Evolutionary conservation across 2,113 vertebrate genomes (phyloP).

Genomic region (Muntiacus muntjak): DNA sequence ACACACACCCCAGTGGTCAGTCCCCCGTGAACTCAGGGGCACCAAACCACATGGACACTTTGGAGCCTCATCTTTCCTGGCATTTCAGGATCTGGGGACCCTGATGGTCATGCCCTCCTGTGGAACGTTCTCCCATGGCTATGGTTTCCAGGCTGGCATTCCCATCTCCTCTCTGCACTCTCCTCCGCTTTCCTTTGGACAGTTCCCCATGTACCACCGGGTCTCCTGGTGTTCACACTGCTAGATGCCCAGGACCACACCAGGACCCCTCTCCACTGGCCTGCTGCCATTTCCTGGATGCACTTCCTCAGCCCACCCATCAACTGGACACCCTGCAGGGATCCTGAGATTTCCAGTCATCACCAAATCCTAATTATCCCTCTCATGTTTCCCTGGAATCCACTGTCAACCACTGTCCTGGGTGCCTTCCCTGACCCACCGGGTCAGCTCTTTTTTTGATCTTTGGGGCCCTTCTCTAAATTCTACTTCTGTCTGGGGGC

Average conservation of each 20-base stretch:
- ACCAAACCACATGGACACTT: background rate
- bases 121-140: background rate
- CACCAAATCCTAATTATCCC: background rate
- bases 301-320: background rate
- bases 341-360: background rate
- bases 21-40: background rate
- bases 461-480: background rate
- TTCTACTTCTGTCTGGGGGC: background rate
- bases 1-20: background rate
- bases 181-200: no score
- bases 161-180: background rate
- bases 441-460: background rate
- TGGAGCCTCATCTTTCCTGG: background rate
- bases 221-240: background rate
- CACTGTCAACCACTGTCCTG: background rate
- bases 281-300: background rate
- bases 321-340: no score
- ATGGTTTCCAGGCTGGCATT: background rate
- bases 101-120: background rate
- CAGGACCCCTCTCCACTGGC: background rate
- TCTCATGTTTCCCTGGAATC: background rate
- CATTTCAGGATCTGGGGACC: background rate
- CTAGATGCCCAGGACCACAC: background rate
- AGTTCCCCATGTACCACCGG: no score
- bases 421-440: background rate